A percentile compares a stretch with the other conserved stretches of the same genome.
Conservation (phyloP, 2,113 vertebrate genomes). For the Ramphastos sulfuratus region DNA sequence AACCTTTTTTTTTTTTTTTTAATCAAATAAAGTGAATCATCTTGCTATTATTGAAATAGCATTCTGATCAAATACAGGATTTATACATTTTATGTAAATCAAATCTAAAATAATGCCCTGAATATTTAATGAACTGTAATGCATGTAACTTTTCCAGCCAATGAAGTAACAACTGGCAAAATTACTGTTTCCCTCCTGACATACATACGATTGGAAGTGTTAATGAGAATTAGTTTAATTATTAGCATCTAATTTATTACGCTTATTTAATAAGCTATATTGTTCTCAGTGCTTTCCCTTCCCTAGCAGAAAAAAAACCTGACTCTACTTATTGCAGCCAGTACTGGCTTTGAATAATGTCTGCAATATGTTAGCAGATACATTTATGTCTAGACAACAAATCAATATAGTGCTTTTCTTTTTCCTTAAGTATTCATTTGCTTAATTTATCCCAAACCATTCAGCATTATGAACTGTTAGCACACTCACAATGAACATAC, state of each 20-base stretch:
- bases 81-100: constrained; percentile 66
- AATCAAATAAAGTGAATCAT: constrained; percentile 70
- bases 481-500: constrained; percentile 68
- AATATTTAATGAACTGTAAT: constrained; percentile 59
- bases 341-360: constrained; percentile 74
- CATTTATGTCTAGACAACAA: constrained; percentile 90
- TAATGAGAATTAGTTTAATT: constrained; percentile 67
- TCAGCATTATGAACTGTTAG: constrained; percentile 72
- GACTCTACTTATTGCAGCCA: constrained; percentile 69
- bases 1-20: constrained; percentile 71
- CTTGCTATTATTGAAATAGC: constrained; percentile 67
- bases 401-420: constrained; percentile 82
- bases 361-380: constrained; percentile 89
- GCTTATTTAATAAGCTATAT: constrained; percentile 50
- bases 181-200: constrained; percentile 58
- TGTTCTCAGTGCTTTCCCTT: constrained; percentile 38
- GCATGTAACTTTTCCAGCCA: constrained; percentile 42
- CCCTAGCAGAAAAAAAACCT: constrained; percentile 71
- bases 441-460: constrained; percentile 76
- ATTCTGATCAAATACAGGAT: constrained; percentile 64
- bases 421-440: constrained; percentile 79
- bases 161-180: constrained; percentile 51
- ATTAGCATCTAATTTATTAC: constrained; percentile 63
- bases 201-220: constrained; percentile 22
- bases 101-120: constrained; percentile 64